Base-by-base conservation (phyloP, 2,888 invertebrate genomes). In the Hyles lineata region DNA sequence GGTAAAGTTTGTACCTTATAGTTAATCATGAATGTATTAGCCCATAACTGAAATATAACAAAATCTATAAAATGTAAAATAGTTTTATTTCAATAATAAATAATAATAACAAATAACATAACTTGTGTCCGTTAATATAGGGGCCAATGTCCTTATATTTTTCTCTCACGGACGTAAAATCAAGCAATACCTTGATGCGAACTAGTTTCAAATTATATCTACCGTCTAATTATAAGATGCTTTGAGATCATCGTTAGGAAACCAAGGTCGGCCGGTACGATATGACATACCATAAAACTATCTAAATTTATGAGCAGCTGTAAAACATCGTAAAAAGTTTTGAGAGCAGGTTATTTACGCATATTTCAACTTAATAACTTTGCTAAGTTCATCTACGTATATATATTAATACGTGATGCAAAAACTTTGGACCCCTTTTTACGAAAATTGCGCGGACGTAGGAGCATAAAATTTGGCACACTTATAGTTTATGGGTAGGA, bases 221-320 rank as follows among this genome's bases (percentile, higher is more conserved):
- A 55, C 15, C 55, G 19, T 55, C n/a, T 6, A 55, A 21, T 35
- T 50, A 43, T 50, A 43, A 50, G 23, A 50, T 0, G 43, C 17
- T 50, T 67, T 50, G 6, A 23, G 43, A 67, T 67, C 67, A 63
- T 62, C 63, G 50, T 50, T 19, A 8, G 5, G 62, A 11, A 67
- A 15, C 21, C 67, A 67, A 67, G 67, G 67, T 17, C 35, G 63
- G 5, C 32, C 1, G 67, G 50, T 43, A 4, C 67, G 23, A 67
- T 67, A 67, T 67, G 50, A 50, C 55, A 55, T 52, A 9, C n/a
- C 50, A 35, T 70, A 55, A 43, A 63, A 71, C 67, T 55, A 73
- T 19, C 67, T 55, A n/a, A 70, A 70, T 73, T 50, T 75, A 25
- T 29, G 71, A 55, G 62, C 70, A 72, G 73, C 71, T 70, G 43